These are phyloP conservation scores for Sebastes iracundus DNA, from an alignment of 2,797 vertebrate genomes.

Conservation along the genomic window DNA sequence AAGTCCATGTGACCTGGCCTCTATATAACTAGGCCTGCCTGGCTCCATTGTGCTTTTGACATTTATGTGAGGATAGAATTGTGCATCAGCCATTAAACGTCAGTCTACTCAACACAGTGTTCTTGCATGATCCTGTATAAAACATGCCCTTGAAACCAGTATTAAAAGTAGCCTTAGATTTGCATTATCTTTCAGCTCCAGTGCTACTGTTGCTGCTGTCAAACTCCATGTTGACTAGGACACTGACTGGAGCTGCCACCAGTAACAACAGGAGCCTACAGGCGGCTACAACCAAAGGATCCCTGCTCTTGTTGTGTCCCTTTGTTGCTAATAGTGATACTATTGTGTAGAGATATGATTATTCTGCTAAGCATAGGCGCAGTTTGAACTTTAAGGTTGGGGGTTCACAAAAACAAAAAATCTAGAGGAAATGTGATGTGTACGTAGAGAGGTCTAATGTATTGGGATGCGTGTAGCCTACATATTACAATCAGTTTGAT, in stretches of 20 bases:
- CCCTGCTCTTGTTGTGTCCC: neutral
- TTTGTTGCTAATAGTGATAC: neutral
- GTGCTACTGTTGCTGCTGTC: neutral
- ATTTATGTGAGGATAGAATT: neutral
- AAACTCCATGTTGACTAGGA: neutral
- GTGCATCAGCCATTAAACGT: neutral
- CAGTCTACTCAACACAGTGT: neutral
- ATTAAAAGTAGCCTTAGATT: slow-evolving; percentile 7
- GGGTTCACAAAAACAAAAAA: too few species aligned
- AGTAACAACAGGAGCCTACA: neutral
- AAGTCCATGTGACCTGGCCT: slow-evolving; percentile 39
- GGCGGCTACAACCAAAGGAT: neutral
- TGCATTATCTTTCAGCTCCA: slow-evolving; percentile 9
- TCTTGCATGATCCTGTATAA: neutral
- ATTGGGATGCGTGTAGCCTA: too few species aligned
- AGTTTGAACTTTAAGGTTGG: too few species aligned
- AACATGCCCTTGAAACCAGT: slow-evolving; percentile 7
- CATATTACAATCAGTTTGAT: too few species aligned
- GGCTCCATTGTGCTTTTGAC: slow-evolving; percentile 2
- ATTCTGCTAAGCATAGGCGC: too few species aligned
- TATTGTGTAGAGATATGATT: neutral
- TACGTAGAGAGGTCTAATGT: too few species aligned
- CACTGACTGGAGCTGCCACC: neutral
- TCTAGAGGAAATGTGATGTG: too few species aligned
- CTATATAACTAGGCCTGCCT: slow-evolving; percentile 19